Evolutionary conservation across 2,113 vertebrate genomes (phyloP), one percentile per base, ranked within the genome.

Genomic region (Mirza zaza): DNA sequence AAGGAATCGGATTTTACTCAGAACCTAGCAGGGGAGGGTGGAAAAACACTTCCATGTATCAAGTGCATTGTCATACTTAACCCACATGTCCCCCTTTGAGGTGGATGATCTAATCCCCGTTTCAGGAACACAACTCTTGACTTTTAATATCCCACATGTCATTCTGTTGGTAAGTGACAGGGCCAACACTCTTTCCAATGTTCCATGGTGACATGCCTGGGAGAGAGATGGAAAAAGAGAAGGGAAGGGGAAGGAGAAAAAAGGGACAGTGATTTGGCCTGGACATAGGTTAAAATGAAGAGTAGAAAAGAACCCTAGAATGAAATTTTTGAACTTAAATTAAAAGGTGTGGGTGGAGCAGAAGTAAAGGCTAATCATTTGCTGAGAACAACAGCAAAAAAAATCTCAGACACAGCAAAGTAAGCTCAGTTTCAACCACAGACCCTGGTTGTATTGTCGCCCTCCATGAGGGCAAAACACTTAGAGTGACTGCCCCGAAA

Each of bases 371-470:
- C 39, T 80, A 52, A 84, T 91, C 67, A 45, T 57, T 89, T 84
- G 63, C 80, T 48, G 34, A 90, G 42, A 91, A 55, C 65, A 63
- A 70, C 71, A 79, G 34, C 36, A 42, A 57, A 90, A 90, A 59
- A 91, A 77, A 86, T 55, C 29, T 85, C 79, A 79, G 76, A 77
- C n/a, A 15, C 25, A 79, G 82, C 36, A 86, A 85, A 95, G 68
- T 20, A 79, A 71, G 42, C 61, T 86, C 80, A 34, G 1, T 45
- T 91, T 59, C 48, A 75, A 48, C 80, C 50, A 57, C 45, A 39
- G 75, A 45, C 70, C 23, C n/a, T 67, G 48, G 57, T 70, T 81
- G 15, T n/a, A 13, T 79, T 14, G 2, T 71, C 83, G 83, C 55
- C 42, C n/a, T 70, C 55, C 50, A 68, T 65, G 14, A 52, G 67